Conservation (phyloP, 1,140 invertebrate species). For the Antheraea pernyi region DNA sequence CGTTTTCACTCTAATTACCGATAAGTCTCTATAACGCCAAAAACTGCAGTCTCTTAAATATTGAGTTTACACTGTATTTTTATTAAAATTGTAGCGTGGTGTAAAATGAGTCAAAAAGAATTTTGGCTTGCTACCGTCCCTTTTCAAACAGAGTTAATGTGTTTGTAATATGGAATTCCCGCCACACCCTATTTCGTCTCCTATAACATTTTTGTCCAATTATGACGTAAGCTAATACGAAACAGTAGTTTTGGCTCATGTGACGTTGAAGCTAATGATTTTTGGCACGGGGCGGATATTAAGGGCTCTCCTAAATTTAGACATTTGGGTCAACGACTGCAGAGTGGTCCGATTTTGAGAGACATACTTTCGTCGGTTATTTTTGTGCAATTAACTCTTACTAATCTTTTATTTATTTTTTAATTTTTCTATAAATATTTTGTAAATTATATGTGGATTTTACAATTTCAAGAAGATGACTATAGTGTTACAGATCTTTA, state of each 20-base stretch:
- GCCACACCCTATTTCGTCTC: slow-evolving; percentile 25
- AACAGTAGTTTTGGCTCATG: slow-evolving; percentile 47
- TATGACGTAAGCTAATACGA: slow-evolving; percentile 47
- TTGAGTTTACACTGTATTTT: too few species aligned
- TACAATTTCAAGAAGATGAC: too few species aligned
- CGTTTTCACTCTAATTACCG: too few species aligned
- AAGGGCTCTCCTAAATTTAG: slow-evolving; percentile 5
- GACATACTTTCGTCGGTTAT: not conserved
- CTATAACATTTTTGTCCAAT: slow-evolving; percentile 33
- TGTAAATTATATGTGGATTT: too few species aligned
- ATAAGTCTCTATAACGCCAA: too few species aligned
- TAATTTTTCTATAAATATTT: too few species aligned
- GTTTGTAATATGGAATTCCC: not conserved
- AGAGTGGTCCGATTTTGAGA: not conserved
- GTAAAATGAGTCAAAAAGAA: not conserved
- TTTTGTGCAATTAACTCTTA: not conserved
- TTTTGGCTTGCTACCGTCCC: not conserved
- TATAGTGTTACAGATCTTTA: too few species aligned
- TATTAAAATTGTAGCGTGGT: too few species aligned
- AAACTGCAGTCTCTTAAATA: too few species aligned
- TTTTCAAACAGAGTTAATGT: not conserved
- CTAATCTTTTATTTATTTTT: not conserved
- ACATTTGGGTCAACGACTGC: not conserved
- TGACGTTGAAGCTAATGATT: slow-evolving; percentile 41
- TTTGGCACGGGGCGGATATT: slow-evolving; percentile 42